Percentiles rank a stretch among this genome's conserved stretches.
phyloP scores from a whole-genome alignment of 2,113 vertebrate genomes.

The Tragulus kanchil region DNA sequence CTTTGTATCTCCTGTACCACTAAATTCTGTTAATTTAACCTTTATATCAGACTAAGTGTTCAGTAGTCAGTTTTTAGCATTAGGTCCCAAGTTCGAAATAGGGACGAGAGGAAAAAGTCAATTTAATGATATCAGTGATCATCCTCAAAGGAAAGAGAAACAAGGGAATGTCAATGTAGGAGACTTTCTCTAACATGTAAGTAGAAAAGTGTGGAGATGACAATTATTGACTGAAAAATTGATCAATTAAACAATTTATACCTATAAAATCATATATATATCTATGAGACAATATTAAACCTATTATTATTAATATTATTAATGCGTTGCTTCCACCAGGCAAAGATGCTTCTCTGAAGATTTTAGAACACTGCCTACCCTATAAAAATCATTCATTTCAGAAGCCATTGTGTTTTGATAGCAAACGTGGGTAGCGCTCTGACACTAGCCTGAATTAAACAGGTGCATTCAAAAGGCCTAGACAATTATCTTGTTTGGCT shows the following conservation, averaged over 20 bases:
- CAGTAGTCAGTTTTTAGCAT: neutral
- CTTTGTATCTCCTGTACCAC: neutral
- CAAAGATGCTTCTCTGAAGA: neutral
- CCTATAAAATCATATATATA: neutral
- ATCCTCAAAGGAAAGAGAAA: neutral
- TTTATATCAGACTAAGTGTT: neutral
- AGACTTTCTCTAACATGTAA: neutral
- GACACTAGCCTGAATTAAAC: neutral
- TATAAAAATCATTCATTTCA: neutral
- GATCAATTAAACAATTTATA: neutral
- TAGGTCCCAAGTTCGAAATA: neutral
- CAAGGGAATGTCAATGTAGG: neutral
- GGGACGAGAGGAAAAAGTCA: neutral
- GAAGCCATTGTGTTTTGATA: neutral
- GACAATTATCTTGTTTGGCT: constrained; percentile 10
- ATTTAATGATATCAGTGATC: neutral
- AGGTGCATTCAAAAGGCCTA: neutral
- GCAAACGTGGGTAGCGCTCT: neutral
- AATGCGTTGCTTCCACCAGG: neutral
- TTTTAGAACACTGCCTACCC: neutral
- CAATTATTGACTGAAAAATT: neutral
- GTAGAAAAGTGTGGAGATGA: neutral
- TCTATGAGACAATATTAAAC: neutral
- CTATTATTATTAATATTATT: neutral
- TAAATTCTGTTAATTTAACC: neutral